These are phyloP conservation scores for Agrotis exclamationis DNA, from an alignment of 2,888 invertebrate species.

Conservation along the genomic window DNA sequence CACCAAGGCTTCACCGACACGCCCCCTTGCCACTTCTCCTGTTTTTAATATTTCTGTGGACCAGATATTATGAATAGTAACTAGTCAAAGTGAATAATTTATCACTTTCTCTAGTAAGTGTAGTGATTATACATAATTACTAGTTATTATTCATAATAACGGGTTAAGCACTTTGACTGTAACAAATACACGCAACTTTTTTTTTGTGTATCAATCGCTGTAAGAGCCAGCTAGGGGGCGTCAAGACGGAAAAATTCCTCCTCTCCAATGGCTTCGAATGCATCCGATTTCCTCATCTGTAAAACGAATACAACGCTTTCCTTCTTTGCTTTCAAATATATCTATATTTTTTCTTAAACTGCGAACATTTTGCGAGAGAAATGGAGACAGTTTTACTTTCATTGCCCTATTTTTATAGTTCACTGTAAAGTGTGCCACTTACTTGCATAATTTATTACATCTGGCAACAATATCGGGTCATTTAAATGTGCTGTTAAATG, in stretches of 20 bases:
- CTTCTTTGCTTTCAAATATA: slow-evolving; percentile 48
- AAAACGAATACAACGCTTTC: slow-evolving; percentile 68
- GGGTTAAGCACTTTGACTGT: too few species aligned
- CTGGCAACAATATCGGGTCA: slow-evolving; percentile 48
- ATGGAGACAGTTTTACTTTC: slow-evolving; percentile 25
- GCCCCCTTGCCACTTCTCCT: too few species aligned
- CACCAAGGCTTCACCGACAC: too few species aligned
- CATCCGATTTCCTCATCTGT: slow-evolving; percentile 71
- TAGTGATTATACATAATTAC: too few species aligned
- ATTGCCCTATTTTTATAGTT: slow-evolving; percentile 21
- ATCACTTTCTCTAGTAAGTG: too few species aligned
- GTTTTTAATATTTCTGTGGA: too few species aligned
- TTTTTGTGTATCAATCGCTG: slow-evolving; percentile 34
- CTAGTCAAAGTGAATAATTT: too few species aligned
- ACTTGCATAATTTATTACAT: slow-evolving; percentile 44
- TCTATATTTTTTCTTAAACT: slow-evolving; percentile 38
- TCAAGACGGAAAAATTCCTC: slow-evolving; percentile 67
- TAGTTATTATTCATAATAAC: too few species aligned
- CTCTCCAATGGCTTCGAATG: slow-evolving; percentile 69
- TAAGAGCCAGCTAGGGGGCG: slow-evolving; percentile 52
- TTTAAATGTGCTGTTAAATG: slow-evolving; percentile 65
- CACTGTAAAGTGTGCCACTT: slow-evolving; percentile 44
- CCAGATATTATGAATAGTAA: too few species aligned
- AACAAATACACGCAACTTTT: slow-evolving; percentile 14
- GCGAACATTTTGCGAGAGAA: slow-evolving; percentile 37